Conservation (phyloP, 1,140 invertebrate species). For the Tetragnatha versicolor region DNA sequence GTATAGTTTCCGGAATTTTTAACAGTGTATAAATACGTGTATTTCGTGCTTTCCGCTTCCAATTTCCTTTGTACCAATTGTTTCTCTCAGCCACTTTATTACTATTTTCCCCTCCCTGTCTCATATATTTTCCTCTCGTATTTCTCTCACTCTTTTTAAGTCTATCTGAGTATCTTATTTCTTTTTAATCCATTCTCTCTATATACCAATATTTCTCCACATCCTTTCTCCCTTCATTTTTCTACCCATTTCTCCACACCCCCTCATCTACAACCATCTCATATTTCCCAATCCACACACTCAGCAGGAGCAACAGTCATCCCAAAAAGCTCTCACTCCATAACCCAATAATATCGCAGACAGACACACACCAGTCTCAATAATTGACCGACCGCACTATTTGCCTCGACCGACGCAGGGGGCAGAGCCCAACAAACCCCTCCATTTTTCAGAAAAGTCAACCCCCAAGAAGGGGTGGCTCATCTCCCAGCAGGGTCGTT, state of each 20-base stretch:
- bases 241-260: not conserved
- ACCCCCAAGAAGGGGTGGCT: not conserved
- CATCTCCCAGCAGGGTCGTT: conserved; percentile 46
- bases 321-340: not conserved
- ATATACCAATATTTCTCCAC: not conserved
- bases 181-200: too few species aligned
- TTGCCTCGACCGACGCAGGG: not conserved
- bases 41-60: too few species aligned
- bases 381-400: not conserved
- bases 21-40: too few species aligned
- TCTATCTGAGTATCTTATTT: too few species aligned
- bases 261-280: too few species aligned
- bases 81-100: too few species aligned
- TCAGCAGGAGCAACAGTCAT: not conserved
- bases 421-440: not conserved
- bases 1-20: too few species aligned
- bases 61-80: too few species aligned
- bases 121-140: too few species aligned
- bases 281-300: not conserved
- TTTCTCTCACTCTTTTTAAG: too few species aligned
- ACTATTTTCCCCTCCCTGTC: too few species aligned
- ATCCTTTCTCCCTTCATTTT: not conserved
- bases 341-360: not conserved
- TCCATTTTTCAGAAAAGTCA: not conserved
- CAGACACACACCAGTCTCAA: too few species aligned